Evolutionary conservation across 1,140 invertebrate species (phyloP).

Genomic region (Ectropis grisescens): DNA sequence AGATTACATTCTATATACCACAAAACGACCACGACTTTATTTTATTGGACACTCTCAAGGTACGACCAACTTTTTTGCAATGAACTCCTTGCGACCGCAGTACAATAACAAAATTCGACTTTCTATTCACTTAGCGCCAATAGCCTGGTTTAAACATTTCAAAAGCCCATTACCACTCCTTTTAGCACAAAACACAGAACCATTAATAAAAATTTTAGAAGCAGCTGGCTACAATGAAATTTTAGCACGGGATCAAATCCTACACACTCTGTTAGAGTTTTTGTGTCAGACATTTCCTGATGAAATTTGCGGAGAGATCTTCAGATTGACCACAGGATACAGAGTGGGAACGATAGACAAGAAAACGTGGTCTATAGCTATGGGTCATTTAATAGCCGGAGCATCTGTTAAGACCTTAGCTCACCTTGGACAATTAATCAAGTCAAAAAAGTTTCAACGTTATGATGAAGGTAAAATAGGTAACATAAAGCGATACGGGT

Average conservation of each 20-base stretch:
- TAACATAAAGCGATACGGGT: conserved; percentile 70
- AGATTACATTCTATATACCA: conserved; percentile 69
- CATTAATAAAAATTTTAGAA: conserved; percentile 22
- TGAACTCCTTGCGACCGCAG: conserved; percentile 71
- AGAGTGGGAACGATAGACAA: conserved; percentile 21
- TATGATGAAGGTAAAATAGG: conserved; percentile 68
- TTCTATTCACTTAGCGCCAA: conserved; percentile 75
- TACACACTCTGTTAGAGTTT: conserved; percentile 29
- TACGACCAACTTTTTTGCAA: conserved; percentile 74
- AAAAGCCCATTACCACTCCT: conserved; percentile 23
- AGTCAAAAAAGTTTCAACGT: conserved; percentile 48
- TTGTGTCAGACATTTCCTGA: conserved; percentile 33
- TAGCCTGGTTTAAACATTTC: conserved; percentile 58
- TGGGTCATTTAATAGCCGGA: conserved; percentile 34
- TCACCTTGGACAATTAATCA: conserved; percentile 41
- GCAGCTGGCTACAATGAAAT: conserved; percentile 31
- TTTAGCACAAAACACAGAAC: conserved; percentile 13
- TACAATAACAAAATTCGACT: conserved; percentile 74
- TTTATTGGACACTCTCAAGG: conserved; percentile 78
- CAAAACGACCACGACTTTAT: conserved; percentile 69
- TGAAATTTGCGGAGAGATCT: conserved; percentile 21
- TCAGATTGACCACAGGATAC: conserved; percentile 30
- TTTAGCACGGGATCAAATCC: conserved; percentile 26
- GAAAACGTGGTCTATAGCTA: conserved; percentile 25
- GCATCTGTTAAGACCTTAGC: conserved; percentile 33